These are phyloP conservation scores for Malacoraja senta DNA, from an alignment of 2,797 vertebrate genomes.

Conservation along the genomic window DNA sequence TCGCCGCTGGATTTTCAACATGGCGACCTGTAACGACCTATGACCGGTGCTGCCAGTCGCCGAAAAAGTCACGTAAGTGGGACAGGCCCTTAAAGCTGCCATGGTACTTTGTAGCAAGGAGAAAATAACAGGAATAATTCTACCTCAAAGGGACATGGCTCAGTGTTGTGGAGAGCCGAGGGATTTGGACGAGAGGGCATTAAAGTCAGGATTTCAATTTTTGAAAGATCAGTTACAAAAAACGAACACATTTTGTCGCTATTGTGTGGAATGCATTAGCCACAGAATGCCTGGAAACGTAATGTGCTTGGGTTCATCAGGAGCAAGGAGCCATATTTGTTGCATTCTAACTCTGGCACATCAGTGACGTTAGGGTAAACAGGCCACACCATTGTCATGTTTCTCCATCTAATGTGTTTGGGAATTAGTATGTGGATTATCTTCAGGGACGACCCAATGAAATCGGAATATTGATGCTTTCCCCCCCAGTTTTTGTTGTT, in stretches of 20 bases:
- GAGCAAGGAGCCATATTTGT: neutral
- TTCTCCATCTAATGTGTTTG: neutral
- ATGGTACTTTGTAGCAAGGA: too few species aligned
- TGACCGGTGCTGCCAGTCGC: too few species aligned
- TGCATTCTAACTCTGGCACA: neutral
- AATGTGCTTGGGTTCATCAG: neutral
- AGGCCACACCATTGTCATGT: neutral
- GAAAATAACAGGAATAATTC: neutral
- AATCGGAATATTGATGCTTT: neutral
- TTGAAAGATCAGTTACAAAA: neutral
- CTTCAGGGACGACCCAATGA: neutral
- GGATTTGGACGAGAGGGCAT: neutral
- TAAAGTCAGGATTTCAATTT: neutral
- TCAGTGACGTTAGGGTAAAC: neutral
- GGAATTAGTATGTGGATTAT: neutral
- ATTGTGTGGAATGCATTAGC: neutral
- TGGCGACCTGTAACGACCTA: too few species aligned
- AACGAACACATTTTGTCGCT: neutral
- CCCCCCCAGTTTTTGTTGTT: neutral
- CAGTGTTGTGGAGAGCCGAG: neutral
- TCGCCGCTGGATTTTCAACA: too few species aligned
- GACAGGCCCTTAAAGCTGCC: too few species aligned
- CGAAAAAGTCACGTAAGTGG: too few species aligned
- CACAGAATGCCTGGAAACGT: too few species aligned
- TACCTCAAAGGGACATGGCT: neutral